Evolutionary conservation across 2,113 vertebrate species (phyloP).

Genomic region (Cyprinodon tularosa): DNA sequence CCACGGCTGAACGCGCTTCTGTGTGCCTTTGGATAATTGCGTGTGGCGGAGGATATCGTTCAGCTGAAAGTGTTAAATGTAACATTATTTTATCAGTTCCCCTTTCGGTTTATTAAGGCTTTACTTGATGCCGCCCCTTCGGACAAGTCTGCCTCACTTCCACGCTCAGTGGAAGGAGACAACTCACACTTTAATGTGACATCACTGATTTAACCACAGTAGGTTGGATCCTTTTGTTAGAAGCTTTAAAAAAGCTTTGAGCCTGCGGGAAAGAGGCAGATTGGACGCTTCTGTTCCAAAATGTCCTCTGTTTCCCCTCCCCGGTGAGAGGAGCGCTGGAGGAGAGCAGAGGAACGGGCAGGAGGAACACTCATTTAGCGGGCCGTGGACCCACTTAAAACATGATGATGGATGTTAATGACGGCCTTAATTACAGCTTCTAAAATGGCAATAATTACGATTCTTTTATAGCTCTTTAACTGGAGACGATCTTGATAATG

Average conservation of each 20-base stretch:
- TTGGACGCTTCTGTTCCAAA: constrained; percentile 78
- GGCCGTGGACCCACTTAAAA: constrained; percentile 67
- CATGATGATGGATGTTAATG: constrained; percentile 74
- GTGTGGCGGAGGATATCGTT: constrained; percentile 39
- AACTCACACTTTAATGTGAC: constrained; percentile 10
- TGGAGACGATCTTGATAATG: constrained; percentile 50
- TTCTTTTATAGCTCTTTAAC: constrained; percentile 68
- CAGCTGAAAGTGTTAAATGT: constrained; percentile 41
- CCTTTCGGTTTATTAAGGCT: constrained; percentile 36
- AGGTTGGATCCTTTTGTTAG: constrained; percentile 31
- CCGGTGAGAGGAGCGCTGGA: constrained; percentile 28
- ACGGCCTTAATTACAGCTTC: constrained; percentile 68
- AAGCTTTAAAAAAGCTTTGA: constrained; percentile 24
- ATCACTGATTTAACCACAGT: constrained; percentile 58
- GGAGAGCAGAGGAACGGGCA: constrained; percentile 38
- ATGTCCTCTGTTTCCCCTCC: constrained; percentile 33
- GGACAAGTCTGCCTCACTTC: constrained; percentile 15
- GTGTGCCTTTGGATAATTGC: constrained; percentile 17
- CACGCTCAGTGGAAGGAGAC: constrained; percentile 25
- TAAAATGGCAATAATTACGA: constrained; percentile 70
- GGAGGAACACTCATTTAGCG: constrained; percentile 50
- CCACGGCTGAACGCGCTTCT: constrained; percentile 42
- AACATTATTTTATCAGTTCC: constrained; percentile 31
- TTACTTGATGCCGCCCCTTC: background rate
- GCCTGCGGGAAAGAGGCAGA: constrained; percentile 66